A percentile compares a stretch with the other conserved stretches of the same genome.
Conservation (phyloP, 1,140 invertebrate genomes). For the Chelonus insularis region DNA sequence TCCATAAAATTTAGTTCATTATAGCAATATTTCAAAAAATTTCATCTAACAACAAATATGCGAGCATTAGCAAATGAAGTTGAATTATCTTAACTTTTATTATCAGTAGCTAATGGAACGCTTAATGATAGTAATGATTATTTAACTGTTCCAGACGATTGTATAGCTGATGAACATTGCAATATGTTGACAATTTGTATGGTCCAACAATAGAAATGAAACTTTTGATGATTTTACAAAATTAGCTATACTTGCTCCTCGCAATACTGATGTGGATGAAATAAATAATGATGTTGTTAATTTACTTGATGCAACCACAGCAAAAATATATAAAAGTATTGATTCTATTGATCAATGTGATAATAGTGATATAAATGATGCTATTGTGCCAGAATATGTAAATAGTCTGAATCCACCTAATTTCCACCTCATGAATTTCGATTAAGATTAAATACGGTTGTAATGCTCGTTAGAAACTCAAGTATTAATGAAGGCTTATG, state of each 20-base stretch:
- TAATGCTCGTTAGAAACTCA: conserved; percentile 33
- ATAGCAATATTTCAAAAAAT: not conserved
- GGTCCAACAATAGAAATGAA: not conserved
- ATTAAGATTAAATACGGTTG: conserved; percentile 28
- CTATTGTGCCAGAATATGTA: conserved; percentile 25
- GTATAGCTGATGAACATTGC: not conserved
- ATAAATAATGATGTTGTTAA: conserved; percentile 32
- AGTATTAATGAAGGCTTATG: conserved; percentile 24
- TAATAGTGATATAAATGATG: conserved; percentile 7
- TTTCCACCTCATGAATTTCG: conserved; percentile 31
- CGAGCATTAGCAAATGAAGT: not conserved
- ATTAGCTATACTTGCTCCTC: not conserved
- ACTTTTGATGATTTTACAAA: not conserved
- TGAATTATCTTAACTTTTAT: not conserved
- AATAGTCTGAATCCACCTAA: conserved; percentile 25
- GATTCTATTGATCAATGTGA: conserved; percentile 14
- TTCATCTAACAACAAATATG: not conserved
- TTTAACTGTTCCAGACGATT: not conserved
- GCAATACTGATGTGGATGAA: conserved; percentile 23
- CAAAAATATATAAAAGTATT: conserved; percentile 7
- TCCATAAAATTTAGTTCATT: not conserved
- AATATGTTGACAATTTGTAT: not conserved
- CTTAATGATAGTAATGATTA: not conserved
- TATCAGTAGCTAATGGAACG: not conserved
- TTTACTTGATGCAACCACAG: conserved; percentile 5